These are phyloP conservation scores for Cynopterus brachyotis DNA, from an alignment of 2,113 vertebrate genomes.

Conservation along the genomic window DNA sequence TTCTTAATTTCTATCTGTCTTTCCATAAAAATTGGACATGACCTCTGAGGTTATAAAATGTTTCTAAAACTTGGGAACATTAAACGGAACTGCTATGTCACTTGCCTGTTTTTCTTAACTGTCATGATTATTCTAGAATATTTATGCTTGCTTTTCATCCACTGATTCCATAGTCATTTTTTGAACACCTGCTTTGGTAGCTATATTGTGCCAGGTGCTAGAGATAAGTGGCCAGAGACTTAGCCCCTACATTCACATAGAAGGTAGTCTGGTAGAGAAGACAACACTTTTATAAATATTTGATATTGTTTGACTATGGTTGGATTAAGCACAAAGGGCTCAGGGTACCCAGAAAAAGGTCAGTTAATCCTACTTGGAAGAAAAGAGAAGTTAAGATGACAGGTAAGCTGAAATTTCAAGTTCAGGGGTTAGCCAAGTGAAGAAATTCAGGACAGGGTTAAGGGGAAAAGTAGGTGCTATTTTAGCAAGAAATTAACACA, in stretches of 20 bases:
- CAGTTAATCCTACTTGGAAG: not conserved
- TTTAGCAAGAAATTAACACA: not conserved
- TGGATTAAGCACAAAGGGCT: not conserved
- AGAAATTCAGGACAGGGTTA: not conserved
- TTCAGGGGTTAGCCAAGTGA: not conserved
- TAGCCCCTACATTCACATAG: not conserved
- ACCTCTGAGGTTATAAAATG: not conserved
- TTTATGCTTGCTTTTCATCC: not conserved
- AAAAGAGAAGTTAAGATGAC: not conserved
- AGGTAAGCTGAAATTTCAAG: not conserved
- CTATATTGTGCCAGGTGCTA: not conserved
- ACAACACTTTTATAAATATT: not conserved
- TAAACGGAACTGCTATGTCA: not conserved
- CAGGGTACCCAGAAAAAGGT: not conserved
- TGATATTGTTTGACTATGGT: not conserved
- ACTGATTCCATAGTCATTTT: not conserved
- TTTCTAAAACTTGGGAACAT: not conserved
- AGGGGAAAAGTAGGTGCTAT: not conserved
- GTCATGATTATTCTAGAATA: not conserved
- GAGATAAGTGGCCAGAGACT: not conserved
- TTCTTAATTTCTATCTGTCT: not conserved
- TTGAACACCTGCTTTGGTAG: slow-evolving; percentile 13
- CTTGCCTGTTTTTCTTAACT: slow-evolving; percentile 5
- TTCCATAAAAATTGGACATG: not conserved
- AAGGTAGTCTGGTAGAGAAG: not conserved